Conservation (phyloP, 2,888 invertebrate genomes). For the Heliconius ismenius region DNA sequence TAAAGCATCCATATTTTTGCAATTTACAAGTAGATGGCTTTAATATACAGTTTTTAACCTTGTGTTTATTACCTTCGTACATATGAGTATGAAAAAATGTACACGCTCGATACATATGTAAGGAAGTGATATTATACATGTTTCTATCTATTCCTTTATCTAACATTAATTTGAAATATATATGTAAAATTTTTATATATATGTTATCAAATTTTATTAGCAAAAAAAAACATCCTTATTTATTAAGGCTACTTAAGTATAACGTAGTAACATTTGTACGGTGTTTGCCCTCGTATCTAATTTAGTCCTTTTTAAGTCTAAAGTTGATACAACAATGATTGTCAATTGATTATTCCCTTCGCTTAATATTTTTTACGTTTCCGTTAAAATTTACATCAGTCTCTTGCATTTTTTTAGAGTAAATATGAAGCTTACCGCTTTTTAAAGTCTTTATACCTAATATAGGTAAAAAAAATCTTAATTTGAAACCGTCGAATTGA, state of each 20-base stretch:
- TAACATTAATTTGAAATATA: slow-evolving; percentile 13
- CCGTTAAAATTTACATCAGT: not conserved
- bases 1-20: slow-evolving; percentile 33
- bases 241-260: not conserved
- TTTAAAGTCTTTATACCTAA: not conserved
- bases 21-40: slow-evolving; percentile 36
- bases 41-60: slow-evolving; percentile 31
- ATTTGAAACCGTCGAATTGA: not conserved
- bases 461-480: not conserved
- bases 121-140: slow-evolving; percentile 26
- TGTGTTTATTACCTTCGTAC: slow-evolving; percentile 28
- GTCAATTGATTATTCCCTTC: not conserved
- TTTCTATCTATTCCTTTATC: not conserved
- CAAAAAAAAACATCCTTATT: slow-evolving; percentile 4
- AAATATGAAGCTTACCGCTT: not conserved
- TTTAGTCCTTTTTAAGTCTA: not conserved
- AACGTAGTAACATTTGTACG: slow-evolving; percentile 1
- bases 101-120: slow-evolving; percentile 19
- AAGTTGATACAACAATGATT: not conserved
- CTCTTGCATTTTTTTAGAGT: not conserved
- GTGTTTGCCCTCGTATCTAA: not conserved
- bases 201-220: not conserved
- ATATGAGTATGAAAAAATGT: slow-evolving; percentile 8
- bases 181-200: not conserved
- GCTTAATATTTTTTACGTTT: not conserved